Evolutionary conservation across 2,888 invertebrate species (phyloP).

Genomic region (Tetrapedia diversipes): DNA sequence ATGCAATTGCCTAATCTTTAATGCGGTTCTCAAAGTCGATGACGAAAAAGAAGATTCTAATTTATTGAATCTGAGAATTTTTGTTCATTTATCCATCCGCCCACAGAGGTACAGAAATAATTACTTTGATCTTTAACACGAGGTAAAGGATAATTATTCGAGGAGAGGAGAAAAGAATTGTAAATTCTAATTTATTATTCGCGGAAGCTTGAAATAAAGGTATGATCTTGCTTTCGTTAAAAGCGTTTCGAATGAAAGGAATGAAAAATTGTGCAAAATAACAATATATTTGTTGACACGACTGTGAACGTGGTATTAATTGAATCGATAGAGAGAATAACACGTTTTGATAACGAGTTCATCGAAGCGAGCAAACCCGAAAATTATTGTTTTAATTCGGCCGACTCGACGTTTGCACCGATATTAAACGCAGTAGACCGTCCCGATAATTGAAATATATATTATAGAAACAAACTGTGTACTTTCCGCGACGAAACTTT

Average conservation of each 20-base stretch:
- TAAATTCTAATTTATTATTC: too few species aligned
- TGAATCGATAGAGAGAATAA: conserved; percentile 1
- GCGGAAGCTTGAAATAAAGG: too few species aligned
- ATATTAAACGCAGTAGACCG: conserved; percentile 1
- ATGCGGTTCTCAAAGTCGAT: too few species aligned
- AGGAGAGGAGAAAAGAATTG: too few species aligned
- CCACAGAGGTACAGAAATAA: too few species aligned
- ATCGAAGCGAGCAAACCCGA: conserved; percentile 5
- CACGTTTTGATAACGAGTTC: conserved; percentile 13
- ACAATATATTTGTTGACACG: background rate
- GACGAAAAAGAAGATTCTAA: too few species aligned
- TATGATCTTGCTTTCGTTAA: background rate
- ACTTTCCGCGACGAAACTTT: background rate
- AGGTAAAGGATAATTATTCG: too few species aligned
- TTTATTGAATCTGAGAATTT: too few species aligned
- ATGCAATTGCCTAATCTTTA: too few species aligned
- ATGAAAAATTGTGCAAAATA: background rate
- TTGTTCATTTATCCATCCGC: too few species aligned
- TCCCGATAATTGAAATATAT: conserved; percentile 3
- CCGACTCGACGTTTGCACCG: background rate
- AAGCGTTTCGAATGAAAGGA: background rate
- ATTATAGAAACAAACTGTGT: background rate
- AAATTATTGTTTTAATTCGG: conserved; percentile 26
- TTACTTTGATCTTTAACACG: too few species aligned
- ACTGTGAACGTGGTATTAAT: background rate